Evolutionary conservation across 2,797 vertebrate species (phyloP).

Genomic region (Naso thynnoides): DNA sequence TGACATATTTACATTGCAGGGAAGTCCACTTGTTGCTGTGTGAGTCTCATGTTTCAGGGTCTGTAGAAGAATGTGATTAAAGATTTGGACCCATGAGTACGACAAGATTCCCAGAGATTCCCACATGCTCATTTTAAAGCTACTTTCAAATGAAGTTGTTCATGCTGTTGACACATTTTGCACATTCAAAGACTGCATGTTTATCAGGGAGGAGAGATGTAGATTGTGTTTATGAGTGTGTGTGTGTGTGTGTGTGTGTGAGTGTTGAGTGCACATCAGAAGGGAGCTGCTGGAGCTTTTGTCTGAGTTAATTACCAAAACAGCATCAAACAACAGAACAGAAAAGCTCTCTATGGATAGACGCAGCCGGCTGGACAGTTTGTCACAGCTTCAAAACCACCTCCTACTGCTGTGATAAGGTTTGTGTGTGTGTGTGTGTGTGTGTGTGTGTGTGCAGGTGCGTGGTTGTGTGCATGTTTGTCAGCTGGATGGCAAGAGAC

Average conservation of each 20-base stretch:
- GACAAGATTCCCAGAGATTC: slow-evolving; percentile 21
- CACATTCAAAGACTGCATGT: slow-evolving; percentile 43
- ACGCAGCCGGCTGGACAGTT: slow-evolving; percentile 60
- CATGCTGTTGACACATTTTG: slow-evolving; percentile 29
- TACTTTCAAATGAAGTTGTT: slow-evolving; percentile 23
- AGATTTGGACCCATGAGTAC: slow-evolving; percentile 6
- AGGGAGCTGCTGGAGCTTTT: slow-evolving; percentile 62
- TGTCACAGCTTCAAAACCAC: slow-evolving; percentile 61
- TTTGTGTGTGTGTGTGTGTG: slow-evolving; percentile 19
- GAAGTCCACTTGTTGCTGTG: slow-evolving; percentile 33
- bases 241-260: slow-evolving; percentile 35
- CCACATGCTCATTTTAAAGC: slow-evolving; percentile 27
- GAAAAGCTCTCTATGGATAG: slow-evolving; percentile 57
- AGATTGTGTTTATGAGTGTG: slow-evolving; percentile 35
- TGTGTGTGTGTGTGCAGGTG: slow-evolving; percentile 16
- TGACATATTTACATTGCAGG: slow-evolving; percentile 68
- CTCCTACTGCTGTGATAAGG: slow-evolving; percentile 50
- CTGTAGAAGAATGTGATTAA: slow-evolving; percentile 21
- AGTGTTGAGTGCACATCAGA: slow-evolving; percentile 59
- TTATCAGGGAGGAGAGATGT: slow-evolving; percentile 62
- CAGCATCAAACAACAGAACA: slow-evolving; percentile 67
- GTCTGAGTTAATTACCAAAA: slow-evolving; percentile 75
- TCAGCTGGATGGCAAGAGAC: slow-evolving; percentile 25
- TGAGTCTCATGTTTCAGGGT: slow-evolving; percentile 46
- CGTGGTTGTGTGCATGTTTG: slow-evolving; percentile 30